Evolutionary conservation across 30 jellyfish, hydroid and myxozoan species (phyloP), one percentile per base, ranked within the genome.

Genomic region (Cassiopea andromeda): DNA sequence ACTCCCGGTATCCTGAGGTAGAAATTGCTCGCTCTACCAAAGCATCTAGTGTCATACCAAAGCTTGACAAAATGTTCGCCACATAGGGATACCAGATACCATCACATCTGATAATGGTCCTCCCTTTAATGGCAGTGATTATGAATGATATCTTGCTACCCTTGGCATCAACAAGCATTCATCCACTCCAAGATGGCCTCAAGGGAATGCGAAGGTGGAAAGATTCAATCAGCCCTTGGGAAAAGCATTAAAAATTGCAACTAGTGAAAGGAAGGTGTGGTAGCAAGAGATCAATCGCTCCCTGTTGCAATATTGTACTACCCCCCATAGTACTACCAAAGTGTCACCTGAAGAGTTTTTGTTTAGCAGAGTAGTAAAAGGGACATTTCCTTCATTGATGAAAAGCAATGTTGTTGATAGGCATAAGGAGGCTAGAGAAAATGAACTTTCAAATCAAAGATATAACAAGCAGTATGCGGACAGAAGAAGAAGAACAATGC

Each of bases 1-100:
- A 66, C 75, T 66, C 75, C 15, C 75, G 75, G 15, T 66, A 66
- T 19, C 75, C 75, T 2, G 75, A 66, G 45, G 75, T 66, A 14
- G 15, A 2, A 27, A 66, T 66, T 66, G 75, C 15, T 14, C 45
- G 45, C 15, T 66, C 75, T 15, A 66, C 75, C 2, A 66, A 19
- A 16, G 15, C 45, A 14, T 66, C 75, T 4, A 66, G 0, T 14
- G 75, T 66, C 45, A 66, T 66, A 66, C 75, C 75, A 66, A 16
- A 66, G 45, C 75, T 66, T 4, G 75, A 66, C 15, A 66, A 19
- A 15, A 66, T 66, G 27, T 7, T 16, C 27, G 15, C 75, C 19
- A 66, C 75, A 14, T 19, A 66, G 6, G 75, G 14, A 27, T 27
- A 27, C 38, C 38, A 27, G 38, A 27, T 27, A 27, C 38, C 38